A percentile compares a stretch with the other conserved stretches of the same genome.
phyloP scores from a whole-genome alignment of 2,113 vertebrate genomes.

The Neotoma lepida region DNA sequence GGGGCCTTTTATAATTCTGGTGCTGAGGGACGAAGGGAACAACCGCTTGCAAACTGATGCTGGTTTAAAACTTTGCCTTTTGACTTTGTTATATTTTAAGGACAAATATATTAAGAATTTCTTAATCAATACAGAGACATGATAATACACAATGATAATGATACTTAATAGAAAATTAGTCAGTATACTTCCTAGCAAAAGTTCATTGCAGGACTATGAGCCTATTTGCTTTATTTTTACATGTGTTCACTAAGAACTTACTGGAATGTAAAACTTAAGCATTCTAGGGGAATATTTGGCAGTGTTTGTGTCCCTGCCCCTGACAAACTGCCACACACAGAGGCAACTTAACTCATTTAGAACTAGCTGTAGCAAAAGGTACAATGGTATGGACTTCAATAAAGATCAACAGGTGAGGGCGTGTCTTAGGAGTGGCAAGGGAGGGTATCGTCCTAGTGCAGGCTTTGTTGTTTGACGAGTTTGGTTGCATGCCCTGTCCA shows the following conservation, averaged over 20 bases:
- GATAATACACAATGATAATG: not conserved
- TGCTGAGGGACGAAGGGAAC: slow-evolving; percentile 61
- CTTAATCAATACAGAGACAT: not conserved
- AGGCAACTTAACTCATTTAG: not conserved
- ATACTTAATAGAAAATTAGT: not conserved
- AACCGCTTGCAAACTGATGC: slow-evolving; percentile 5
- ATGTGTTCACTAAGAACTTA: not conserved
- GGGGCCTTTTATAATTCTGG: slow-evolving; percentile 59
- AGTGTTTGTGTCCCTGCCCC: not conserved
- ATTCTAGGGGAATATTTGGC: not conserved
- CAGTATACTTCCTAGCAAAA: not conserved
- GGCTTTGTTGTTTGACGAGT: not conserved
- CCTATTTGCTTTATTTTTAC: not conserved
- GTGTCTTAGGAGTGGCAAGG: not conserved
- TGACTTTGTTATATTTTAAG: slow-evolving; percentile 46
- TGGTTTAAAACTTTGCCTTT: not conserved
- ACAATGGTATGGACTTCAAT: not conserved
- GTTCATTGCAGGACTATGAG: not conserved
- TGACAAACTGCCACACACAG: not conserved
- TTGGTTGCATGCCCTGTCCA: not conserved
- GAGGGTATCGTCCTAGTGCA: not conserved
- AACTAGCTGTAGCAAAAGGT: not conserved
- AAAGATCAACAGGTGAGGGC: not conserved
- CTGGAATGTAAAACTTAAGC: not conserved
- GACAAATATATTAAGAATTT: slow-evolving; percentile 33